Evolutionary conservation across 2,888 invertebrate species (phyloP), one percentile per base, ranked within the genome.

Genomic region (Hedychridium roseum): DNA sequence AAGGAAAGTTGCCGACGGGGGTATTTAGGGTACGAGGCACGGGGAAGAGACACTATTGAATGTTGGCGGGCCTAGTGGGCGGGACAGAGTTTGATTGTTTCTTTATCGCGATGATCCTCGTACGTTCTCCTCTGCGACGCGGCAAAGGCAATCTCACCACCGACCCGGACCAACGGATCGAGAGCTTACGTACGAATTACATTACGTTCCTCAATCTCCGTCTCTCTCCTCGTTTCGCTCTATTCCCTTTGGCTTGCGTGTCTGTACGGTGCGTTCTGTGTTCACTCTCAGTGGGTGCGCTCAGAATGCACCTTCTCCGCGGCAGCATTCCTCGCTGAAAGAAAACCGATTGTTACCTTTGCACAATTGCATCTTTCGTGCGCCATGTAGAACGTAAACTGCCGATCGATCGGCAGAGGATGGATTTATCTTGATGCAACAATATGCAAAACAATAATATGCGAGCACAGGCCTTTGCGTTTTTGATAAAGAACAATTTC

Each of bases 21-120:
- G n/a, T n/a, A n/a, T n/a, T n/a, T n/a, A 34, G 18, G 7, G 17
- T 4, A 30, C 35, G 49, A 50, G 47, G 23, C 23, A 9, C 23
- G 43, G 36, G 42, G 60, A 54, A 56, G 50, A 54, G 57, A 67
- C 52, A 68, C 68, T 67, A 69, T 68, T 68, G 68, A 69, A 68
- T 70, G 70, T 70, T 70, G 70, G 69, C 60, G 66, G 55, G 47
- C 48, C 54, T n/a, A 54, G 64, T 64, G 57, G 66, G 66, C 66
- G 68, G 64, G 57, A 64, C 70, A 57, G 50, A 44, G 66, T 73
- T 73, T 74, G 73, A 73, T 73, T 74, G 73, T 73, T 73, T 73
- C 73, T 70, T 74, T 73, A 73, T 73, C 73, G 73, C 71, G 74
- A 73, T 73, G 70, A 66, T 70, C 66, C 67, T 64, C 64, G 60